Conservation (phyloP, 2,797 vertebrate species). For the Allenopithecus nigroviridis region DNA sequence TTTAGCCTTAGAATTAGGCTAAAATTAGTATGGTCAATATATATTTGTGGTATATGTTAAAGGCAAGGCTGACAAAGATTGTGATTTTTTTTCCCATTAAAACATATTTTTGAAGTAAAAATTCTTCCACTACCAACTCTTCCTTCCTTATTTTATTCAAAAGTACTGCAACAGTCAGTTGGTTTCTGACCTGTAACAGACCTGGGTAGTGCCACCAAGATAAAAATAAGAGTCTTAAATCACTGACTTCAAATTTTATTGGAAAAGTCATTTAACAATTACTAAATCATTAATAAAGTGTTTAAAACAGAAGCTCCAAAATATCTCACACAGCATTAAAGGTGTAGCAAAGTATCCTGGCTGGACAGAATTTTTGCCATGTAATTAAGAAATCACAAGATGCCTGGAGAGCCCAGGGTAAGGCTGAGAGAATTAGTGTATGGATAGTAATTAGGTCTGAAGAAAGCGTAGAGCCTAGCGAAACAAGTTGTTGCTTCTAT, state of each 20-base stretch:
- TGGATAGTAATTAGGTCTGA: conserved; percentile 45
- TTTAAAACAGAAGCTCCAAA: conserved; percentile 46
- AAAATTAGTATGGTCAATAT: neutral
- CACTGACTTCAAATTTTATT: conserved; percentile 10
- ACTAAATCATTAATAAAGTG: neutral
- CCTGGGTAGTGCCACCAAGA: neutral
- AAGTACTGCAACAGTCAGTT: neutral
- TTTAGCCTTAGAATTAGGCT: neutral
- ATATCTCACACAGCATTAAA: neutral
- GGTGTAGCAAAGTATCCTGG: neutral
- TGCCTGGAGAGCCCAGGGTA: neutral
- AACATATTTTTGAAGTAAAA: conserved; percentile 17
- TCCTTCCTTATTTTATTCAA: neutral
- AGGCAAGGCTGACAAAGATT: neutral
- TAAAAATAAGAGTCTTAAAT: conserved; percentile 1
- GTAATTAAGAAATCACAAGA: conserved; percentile 36
- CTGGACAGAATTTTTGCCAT: conserved; percentile 28
- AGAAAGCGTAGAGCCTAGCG: neutral
- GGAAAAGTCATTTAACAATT: conserved; percentile 35
- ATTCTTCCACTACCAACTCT: neutral
- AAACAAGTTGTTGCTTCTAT: conserved; percentile 48
- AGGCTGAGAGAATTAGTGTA: conserved; percentile 39
- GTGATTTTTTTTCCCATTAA: neutral
- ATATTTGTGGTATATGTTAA: neutral
- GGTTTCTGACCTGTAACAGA: neutral